Evolutionary conservation across 2,888 invertebrate genomes (phyloP).

Genomic region (Beris morrisii): DNA sequence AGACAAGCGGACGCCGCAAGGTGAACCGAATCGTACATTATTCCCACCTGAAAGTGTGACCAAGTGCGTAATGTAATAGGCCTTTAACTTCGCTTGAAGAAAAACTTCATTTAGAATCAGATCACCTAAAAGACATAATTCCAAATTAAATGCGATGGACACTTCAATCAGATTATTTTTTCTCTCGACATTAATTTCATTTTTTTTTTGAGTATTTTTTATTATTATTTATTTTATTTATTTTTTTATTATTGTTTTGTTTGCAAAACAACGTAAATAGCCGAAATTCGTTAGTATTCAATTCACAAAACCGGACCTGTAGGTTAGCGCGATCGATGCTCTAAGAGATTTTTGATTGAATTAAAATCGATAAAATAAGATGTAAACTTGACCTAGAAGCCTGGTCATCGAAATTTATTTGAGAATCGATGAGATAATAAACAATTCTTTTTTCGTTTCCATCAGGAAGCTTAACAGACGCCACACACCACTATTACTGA

Average conservation of each 20-base stretch:
- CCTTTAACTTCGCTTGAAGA: neutral
- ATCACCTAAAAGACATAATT: neutral
- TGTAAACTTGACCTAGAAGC: constrained; percentile 29
- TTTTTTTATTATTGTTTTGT: neutral
- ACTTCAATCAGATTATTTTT: constrained; percentile 3
- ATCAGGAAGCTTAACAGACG: neutral
- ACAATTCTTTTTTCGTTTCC: neutral
- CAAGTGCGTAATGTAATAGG: too few relatives aligned
- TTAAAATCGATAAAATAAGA: constrained; percentile 4
- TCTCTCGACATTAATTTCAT: neutral
- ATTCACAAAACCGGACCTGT: constrained; percentile 33
- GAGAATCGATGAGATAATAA: neutral
- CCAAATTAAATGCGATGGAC: constrained; percentile 1
- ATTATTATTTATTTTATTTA: too few relatives aligned
- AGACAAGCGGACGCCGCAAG: constrained; percentile 30
- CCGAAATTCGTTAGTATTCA: constrained; percentile 26
- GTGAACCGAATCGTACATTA: neutral
- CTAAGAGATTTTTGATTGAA: constrained; percentile 13
- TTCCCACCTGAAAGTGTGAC: too few relatives aligned
- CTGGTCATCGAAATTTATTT: constrained; percentile 5
- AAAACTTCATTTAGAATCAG: constrained; percentile 1
- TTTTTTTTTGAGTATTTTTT: too few relatives aligned
- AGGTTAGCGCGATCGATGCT: constrained; percentile 28
- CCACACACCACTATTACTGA: too few relatives aligned
- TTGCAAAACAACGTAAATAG: constrained; percentile 19